Evolutionary conservation across 2,888 invertebrate genomes (phyloP).

Genomic region (Cryptophagus acutangulus): DNA sequence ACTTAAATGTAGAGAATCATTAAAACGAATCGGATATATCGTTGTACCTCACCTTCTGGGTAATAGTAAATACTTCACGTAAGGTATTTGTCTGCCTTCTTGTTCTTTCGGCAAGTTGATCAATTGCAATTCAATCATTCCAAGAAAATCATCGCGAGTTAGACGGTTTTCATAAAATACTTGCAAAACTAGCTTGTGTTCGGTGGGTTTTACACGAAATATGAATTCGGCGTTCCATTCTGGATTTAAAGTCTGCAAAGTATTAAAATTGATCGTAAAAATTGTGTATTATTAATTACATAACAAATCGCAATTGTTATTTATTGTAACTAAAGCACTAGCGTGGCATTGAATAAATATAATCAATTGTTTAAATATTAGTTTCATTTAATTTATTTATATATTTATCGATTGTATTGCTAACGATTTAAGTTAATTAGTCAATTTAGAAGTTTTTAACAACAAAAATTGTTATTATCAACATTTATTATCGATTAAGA

Average conservation of each 20-base stretch:
- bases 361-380: too few relatives aligned
- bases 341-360: background rate
- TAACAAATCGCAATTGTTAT: conserved; percentile 1
- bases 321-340: background rate
- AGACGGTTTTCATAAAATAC: conserved; percentile 98
- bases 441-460: too few relatives aligned
- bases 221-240: conserved; percentile 97
- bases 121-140: conserved; percentile 88
- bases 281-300: too few relatives aligned
- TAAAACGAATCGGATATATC: background rate
- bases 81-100: conserved; percentile 68
- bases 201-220: conserved; percentile 85
- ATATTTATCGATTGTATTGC: too few relatives aligned
- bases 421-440: too few relatives aligned
- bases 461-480: too few relatives aligned
- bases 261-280: too few relatives aligned
- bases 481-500: too few relatives aligned
- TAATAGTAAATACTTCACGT: conserved; percentile 80
- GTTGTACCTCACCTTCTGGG: conserved; percentile 75
- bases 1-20: background rate
- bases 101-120: conserved; percentile 53
- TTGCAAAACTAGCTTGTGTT: conserved; percentile 91
- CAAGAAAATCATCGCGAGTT: conserved; percentile 96
- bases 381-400: too few relatives aligned
- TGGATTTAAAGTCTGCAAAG: conserved; percentile 95